Evolutionary conservation across 2,113 vertebrate genomes (phyloP).

Genomic region (Condylura cristata): DNA sequence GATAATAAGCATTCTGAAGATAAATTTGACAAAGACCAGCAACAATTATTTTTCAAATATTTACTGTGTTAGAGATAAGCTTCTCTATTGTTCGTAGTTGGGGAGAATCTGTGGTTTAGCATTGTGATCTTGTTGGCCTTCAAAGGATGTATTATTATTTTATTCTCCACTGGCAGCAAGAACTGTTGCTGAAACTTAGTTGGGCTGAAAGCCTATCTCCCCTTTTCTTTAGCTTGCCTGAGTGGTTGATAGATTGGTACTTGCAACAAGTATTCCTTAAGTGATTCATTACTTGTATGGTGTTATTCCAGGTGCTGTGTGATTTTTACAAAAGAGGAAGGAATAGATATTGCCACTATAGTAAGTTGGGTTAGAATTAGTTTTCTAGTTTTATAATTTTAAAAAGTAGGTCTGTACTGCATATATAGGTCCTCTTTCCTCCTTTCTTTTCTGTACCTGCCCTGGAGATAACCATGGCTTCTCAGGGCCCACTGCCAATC

Average conservation of each 20-base stretch:
- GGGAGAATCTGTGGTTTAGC: background rate
- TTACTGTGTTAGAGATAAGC: background rate
- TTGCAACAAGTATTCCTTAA: constrained; percentile 9
- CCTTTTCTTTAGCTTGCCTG: background rate
- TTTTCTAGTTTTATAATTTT: background rate
- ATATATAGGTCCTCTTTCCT: background rate
- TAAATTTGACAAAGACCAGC: constrained; percentile 10
- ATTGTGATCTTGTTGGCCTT: background rate
- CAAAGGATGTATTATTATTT: background rate
- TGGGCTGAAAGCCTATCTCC: background rate
- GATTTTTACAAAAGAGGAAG: constrained; percentile 21
- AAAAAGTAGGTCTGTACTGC: background rate
- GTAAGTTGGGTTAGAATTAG: constrained; percentile 2
- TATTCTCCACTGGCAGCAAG: background rate
- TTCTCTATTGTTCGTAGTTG: constrained; percentile 26
- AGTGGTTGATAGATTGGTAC: background rate
- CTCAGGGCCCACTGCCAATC: background rate
- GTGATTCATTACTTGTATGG: background rate
- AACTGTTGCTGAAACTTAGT: background rate
- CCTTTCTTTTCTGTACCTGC: background rate
- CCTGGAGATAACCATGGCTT: background rate
- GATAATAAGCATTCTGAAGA: background rate
- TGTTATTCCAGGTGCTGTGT: background rate
- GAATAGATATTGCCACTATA: background rate
- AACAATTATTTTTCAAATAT: constrained; percentile 19